phyloP scores from a whole-genome alignment of 1,140 invertebrate species.

The Carcinoscorpius rotundicauda region DNA sequence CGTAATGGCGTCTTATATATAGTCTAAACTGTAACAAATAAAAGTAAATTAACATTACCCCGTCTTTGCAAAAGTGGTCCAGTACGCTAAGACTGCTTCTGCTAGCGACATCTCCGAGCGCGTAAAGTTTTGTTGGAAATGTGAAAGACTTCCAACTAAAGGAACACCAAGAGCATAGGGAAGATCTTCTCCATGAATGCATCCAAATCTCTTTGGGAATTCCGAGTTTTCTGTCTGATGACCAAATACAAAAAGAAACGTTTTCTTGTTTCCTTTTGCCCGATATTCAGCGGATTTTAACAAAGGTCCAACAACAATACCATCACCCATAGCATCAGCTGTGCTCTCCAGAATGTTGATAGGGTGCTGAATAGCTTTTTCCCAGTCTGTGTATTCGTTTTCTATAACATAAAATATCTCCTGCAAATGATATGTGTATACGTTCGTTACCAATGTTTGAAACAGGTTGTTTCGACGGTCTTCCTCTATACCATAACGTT shows the following conservation, averaged over 20 bases:
- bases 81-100: conserved; percentile 84
- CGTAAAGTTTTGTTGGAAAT: conserved; percentile 78
- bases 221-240: conserved; percentile 64
- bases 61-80: conserved; percentile 94
- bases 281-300: conserved; percentile 78
- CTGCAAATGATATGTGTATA: conserved; percentile 62
- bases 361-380: conserved; percentile 78
- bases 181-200: conserved; percentile 83
- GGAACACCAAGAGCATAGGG: conserved; percentile 77
- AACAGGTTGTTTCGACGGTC: conserved; percentile 79
- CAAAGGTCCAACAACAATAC: conserved; percentile 63
- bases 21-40: not conserved
- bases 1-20: too few relatives aligned
- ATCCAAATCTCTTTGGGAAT: conserved; percentile 69
- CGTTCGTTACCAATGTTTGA: conserved; percentile 74
- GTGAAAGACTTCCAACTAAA: conserved; percentile 61
- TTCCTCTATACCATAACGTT: conserved; percentile 85
- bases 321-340: conserved; percentile 21
- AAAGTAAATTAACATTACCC: conserved; percentile 48
- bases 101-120: conserved; percentile 75
- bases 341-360: conserved; percentile 70
- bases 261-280: conserved; percentile 52
- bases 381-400: conserved; percentile 96
- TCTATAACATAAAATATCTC: conserved; percentile 94
- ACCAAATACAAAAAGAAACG: conserved; percentile 78